A percentile compares a stretch with the other conserved stretches of the same genome.
Evolutionary conservation across 2,113 vertebrate genomes (phyloP).

Genomic region (Corydoras maculifer): DNA sequence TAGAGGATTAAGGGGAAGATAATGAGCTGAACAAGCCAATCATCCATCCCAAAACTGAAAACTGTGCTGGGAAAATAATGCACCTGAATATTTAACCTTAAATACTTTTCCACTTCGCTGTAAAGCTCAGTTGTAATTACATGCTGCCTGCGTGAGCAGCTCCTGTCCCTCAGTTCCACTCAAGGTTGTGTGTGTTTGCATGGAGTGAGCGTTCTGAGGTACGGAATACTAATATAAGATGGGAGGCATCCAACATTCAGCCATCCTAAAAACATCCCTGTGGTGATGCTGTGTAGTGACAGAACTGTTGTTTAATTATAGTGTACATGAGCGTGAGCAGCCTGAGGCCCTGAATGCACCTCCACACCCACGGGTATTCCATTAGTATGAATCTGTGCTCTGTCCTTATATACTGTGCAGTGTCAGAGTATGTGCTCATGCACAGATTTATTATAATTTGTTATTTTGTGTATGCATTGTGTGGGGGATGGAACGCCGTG

Average conservation of each 20-base stretch:
- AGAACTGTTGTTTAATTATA: constrained; percentile 13
- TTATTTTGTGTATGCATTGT: neutral
- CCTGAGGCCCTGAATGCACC: no score
- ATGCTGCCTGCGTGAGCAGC: constrained; percentile 3
- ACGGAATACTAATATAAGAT: constrained; percentile 10
- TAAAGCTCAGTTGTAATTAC: constrained; percentile 27
- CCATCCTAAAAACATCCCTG: neutral
- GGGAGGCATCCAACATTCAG: neutral
- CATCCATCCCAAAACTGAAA: no score
- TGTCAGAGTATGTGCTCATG: neutral
- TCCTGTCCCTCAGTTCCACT: constrained; percentile 6
- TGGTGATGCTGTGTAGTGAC: neutral
- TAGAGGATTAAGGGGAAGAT: no score
- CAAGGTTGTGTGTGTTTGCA: constrained; percentile 4
- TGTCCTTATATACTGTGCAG: no score
- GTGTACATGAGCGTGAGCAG: neutral
- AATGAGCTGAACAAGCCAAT: no score
- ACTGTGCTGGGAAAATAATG: no score
- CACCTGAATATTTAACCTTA: no score
- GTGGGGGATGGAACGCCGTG: neutral
- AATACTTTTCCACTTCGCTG: no score
- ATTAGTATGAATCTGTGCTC: no score
- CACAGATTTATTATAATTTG: neutral
- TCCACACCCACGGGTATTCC: no score
- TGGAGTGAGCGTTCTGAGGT: neutral